phyloP scores from a whole-genome alignment of 2,888 invertebrate genomes.

The Caenorhabditis doughertyi region DNA sequence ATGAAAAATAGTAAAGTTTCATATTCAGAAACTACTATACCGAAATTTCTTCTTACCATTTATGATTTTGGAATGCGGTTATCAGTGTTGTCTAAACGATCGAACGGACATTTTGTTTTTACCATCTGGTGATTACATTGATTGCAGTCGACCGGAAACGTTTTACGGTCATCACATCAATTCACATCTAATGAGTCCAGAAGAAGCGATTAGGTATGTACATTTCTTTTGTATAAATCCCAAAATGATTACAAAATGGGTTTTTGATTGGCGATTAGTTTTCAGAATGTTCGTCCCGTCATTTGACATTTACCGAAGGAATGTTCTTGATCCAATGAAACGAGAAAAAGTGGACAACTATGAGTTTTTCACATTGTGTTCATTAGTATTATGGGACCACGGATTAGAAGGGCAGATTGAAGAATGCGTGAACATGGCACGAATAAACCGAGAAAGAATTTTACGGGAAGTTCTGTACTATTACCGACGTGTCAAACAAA shows the following conservation, averaged over 20 bases:
- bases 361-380: constrained; percentile 70
- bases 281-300: constrained; percentile 70
- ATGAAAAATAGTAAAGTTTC: neutral
- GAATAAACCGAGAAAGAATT: constrained; percentile 51
- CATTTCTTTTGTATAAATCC: too few relatives aligned
- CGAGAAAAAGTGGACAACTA: constrained; percentile 63
- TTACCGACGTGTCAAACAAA: constrained; percentile 56
- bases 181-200: constrained; percentile 62
- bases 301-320: constrained; percentile 68
- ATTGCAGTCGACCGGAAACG: constrained; percentile 65
- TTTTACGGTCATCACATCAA: constrained; percentile 64
- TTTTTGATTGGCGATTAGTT: too few relatives aligned
- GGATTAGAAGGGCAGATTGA: constrained; percentile 68
- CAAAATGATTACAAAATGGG: too few relatives aligned
- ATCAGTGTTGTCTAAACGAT: constrained; percentile 62
- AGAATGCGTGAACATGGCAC: constrained; percentile 57
- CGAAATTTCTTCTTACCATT: constrained; percentile 69
- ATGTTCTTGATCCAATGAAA: constrained; percentile 69
- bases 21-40: constrained; percentile 66
- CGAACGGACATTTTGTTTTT: constrained; percentile 68
- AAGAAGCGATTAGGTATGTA: constrained; percentile 68
- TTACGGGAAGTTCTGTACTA: constrained; percentile 66
- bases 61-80: constrained; percentile 72
- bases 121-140: constrained; percentile 70
- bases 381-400: constrained; percentile 71